A percentile compares a stretch with the other conserved stretches of the same genome.
Conservation (phyloP, 2,797 vertebrate species). For the Sebastes jordani region DNA sequence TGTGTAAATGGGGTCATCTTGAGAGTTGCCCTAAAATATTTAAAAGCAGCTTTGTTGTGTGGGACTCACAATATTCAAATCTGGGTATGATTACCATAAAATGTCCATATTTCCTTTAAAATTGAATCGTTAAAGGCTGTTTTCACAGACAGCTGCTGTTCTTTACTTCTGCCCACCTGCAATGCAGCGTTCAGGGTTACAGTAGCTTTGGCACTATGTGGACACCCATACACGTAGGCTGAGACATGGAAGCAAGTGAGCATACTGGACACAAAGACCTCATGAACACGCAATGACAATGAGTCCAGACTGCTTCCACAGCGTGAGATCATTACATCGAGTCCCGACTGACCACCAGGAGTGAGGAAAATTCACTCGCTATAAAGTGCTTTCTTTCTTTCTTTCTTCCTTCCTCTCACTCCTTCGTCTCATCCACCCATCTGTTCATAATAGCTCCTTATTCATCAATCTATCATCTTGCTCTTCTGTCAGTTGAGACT, state of each 20-base stretch:
- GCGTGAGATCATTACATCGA: conserved; percentile 61
- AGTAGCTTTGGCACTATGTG: neutral
- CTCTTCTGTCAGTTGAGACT: conserved; percentile 48
- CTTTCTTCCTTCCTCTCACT: conserved; percentile 44
- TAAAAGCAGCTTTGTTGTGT: neutral
- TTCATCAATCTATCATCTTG: conserved; percentile 52
- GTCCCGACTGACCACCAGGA: conserved; percentile 61
- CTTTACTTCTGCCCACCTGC: conserved; percentile 51
- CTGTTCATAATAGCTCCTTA: conserved; percentile 53
- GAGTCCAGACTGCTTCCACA: conserved; percentile 69
- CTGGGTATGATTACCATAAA: conserved; percentile 63
- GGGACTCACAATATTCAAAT: conserved; percentile 44
- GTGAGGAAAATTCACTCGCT: conserved; percentile 43
- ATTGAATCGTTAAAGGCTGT: conserved; percentile 59
- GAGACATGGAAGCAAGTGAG: conserved; percentile 20
- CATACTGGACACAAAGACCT: conserved; percentile 45
- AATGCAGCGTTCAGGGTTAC: conserved; percentile 9
- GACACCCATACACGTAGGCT: neutral
- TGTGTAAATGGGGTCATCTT: neutral
- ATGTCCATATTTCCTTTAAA: conserved; percentile 57
- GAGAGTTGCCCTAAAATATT: neutral
- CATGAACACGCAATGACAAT: conserved; percentile 51
- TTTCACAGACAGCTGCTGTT: conserved; percentile 61
- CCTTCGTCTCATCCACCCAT: conserved; percentile 55
- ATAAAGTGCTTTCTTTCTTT: conserved; percentile 13